These are phyloP conservation scores for Eristalis tenax DNA, from an alignment of 2,888 invertebrate species.

Conservation along the genomic window DNA sequence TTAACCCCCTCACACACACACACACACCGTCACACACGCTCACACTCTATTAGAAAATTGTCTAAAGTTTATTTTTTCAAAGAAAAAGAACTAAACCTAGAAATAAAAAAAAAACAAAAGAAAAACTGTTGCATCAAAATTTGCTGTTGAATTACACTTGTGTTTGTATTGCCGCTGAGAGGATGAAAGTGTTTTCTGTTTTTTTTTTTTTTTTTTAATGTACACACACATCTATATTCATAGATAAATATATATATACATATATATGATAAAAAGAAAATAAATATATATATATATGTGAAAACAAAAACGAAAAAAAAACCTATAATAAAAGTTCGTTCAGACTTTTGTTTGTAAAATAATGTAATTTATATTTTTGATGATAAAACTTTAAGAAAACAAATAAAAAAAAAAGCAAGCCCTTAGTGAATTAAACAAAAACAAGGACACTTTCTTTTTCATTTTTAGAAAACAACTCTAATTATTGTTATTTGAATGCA, in stretches of 20 bases:
- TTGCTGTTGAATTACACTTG: conserved; percentile 50
- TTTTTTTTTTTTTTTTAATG: conserved; percentile 16
- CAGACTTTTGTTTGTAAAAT: conserved; percentile 69
- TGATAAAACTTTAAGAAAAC: conserved; percentile 59
- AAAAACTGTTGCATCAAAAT: conserved; percentile 41
- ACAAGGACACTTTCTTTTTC: conserved; percentile 23
- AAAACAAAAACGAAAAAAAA: conserved; percentile 43
- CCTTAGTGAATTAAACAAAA: conserved; percentile 61
- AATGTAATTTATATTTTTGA: conserved; percentile 72
- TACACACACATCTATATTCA: conserved; percentile 23
- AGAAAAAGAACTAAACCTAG: conserved; percentile 5
- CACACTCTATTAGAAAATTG: conserved; percentile 57
- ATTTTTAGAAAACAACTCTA: conserved; percentile 32
- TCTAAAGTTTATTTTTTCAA: conserved; percentile 65
- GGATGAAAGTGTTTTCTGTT: conserved; percentile 60
- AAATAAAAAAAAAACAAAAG: conserved; percentile 24
- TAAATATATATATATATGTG: conserved; percentile 59
- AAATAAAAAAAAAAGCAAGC: conserved; percentile 34
- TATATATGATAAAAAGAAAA: conserved; percentile 43
- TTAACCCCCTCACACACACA: not conserved
- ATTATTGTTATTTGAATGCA: conserved; percentile 66
- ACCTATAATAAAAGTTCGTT: conserved; percentile 56
- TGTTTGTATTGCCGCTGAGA: conserved; percentile 65
- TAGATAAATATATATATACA: not conserved
- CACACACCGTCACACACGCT: conserved; percentile 31